Base-by-base conservation (phyloP, 1,140 invertebrate genomes). In the Lasioglossum baleicum region DNA sequence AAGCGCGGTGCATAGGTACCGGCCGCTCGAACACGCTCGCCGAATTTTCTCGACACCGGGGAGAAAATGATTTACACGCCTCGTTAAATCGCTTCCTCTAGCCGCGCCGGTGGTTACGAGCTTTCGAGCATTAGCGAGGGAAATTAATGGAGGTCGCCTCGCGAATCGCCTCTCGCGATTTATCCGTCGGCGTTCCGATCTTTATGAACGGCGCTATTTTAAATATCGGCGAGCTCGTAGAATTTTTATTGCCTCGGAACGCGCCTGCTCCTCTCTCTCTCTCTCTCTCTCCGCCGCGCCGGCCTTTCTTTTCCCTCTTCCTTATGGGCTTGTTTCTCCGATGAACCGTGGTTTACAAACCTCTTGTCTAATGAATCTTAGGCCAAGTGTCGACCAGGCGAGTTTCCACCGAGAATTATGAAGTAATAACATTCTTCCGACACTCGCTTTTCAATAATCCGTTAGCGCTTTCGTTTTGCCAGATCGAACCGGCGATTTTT, bases 81-180 rank as follows among this genome's bases (percentile, higher is more conserved):
- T 56, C 8, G 26, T 67, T 53, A 73, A 65, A 31, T 0, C 48
- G 26, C 48, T 17, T 71, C 58, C 44, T 35, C n/a, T 26, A 56
- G 64, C 63, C 31, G 2, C 35, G 10, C 44, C 56, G n/a, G 20
- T n/a, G 17, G 8, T 60, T 60, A 68, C 53, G 22, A 67, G 44
- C 53, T 61, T 61, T 76, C 74, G 56, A 67, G 31, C 65, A 51
- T 58, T 40, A 42, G 48, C 22, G n/a, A 17, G 42, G 40, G 53
- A 61, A 68, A 76, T 76, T 76, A 48, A 68, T 61, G 74, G 74
- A 68, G 53, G 65, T 75, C 65, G 58, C 10, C 15, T 48, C 51
- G 31, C 44, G 53, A 31, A 15, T 72, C 69, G 69, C 40, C 56
- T 72, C 64, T 75, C 71, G 35, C 35, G 64, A 75, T 67, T 68